A percentile compares a stretch with the other conserved stretches of the same genome.
These are phyloP conservation scores for Ditula angustiorana DNA, from an alignment of 2,888 invertebrate species.

Conservation along the genomic window DNA sequence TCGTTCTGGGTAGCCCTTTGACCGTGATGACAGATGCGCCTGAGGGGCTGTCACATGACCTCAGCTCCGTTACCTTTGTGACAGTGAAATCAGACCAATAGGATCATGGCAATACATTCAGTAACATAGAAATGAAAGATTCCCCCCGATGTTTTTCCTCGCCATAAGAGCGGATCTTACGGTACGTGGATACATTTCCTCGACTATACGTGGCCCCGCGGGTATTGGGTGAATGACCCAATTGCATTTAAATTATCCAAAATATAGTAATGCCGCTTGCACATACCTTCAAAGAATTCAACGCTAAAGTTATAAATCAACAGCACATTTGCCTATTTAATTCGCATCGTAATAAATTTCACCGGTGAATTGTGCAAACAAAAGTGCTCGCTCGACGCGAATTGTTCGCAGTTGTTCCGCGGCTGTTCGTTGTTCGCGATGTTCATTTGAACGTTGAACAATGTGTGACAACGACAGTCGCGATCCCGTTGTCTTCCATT, in stretches of 20 bases:
- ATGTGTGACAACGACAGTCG: slow-evolving; percentile 40
- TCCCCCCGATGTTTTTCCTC: too few relatives aligned
- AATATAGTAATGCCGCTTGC: background rate
- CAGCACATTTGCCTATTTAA: slow-evolving; percentile 27
- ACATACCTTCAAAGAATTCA: background rate
- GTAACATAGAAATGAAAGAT: too few relatives aligned
- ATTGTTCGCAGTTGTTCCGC: slow-evolving; percentile 33
- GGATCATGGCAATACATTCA: too few relatives aligned
- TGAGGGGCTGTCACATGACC: too few relatives aligned
- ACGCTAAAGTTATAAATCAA: slow-evolving; percentile 15
- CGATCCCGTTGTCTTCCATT: slow-evolving; percentile 37
- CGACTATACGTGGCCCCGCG: too few relatives aligned
- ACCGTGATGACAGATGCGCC: too few relatives aligned
- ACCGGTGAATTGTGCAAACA: slow-evolving; percentile 26
- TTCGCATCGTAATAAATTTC: slow-evolving; percentile 28
- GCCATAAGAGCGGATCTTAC: too few relatives aligned
- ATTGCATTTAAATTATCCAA: background rate
- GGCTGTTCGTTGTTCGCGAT: slow-evolving; percentile 25
- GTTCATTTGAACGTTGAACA: slow-evolving; percentile 36
- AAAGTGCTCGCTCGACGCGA: slow-evolving; percentile 23
- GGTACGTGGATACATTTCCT: too few relatives aligned
- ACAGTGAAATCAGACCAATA: too few relatives aligned
- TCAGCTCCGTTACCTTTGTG: too few relatives aligned
- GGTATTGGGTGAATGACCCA: too few relatives aligned
- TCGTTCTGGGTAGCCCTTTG: too few relatives aligned